Percentiles rank a stretch among this genome's conserved stretches.
Conservation (phyloP, 1,140 invertebrate genomes). For the Drosophila ambigua region DNA sequence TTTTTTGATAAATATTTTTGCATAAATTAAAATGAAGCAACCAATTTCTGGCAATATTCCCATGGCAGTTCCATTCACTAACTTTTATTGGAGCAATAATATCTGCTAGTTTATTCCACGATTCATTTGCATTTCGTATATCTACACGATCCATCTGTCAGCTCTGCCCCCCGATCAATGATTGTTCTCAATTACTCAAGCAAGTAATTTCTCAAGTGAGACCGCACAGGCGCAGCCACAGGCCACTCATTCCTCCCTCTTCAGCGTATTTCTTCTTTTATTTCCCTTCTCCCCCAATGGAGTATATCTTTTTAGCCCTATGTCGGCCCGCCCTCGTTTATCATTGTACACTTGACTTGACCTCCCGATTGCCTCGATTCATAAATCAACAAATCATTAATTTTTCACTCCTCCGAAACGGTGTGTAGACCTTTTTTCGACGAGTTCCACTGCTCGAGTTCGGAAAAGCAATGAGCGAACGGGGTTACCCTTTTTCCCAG, state of each 20-base stretch:
- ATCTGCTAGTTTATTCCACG: too few relatives aligned
- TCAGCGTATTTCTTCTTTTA: background rate
- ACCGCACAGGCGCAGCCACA: conserved; percentile 66
- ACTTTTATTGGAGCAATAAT: too few relatives aligned
- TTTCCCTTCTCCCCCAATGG: background rate
- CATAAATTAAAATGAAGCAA: too few relatives aligned
- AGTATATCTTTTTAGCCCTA: too few relatives aligned
- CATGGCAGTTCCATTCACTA: too few relatives aligned
- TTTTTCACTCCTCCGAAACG: conserved; percentile 69
- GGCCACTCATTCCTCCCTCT: background rate
- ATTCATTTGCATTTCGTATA: background rate
- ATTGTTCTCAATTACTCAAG: conserved; percentile 38
- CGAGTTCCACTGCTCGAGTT: conserved; percentile 5
- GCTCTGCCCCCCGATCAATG: conserved; percentile 5
- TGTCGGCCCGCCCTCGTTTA: conserved; percentile 44
- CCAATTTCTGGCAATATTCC: too few relatives aligned
- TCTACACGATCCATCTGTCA: background rate
- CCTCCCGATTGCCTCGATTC: conserved; percentile 68
- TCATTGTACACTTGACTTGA: conserved; percentile 80
- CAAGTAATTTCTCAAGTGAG: conserved; percentile 39
- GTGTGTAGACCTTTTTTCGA: background rate
- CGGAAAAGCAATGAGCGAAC: conserved; percentile 20
- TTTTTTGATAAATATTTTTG: too few relatives aligned
- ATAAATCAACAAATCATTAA: conserved; percentile 84
- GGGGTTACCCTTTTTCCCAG: conserved; percentile 46